Conservation (phyloP, 2,797 vertebrate species). For the Eleutherodactylus coqui region DNA sequence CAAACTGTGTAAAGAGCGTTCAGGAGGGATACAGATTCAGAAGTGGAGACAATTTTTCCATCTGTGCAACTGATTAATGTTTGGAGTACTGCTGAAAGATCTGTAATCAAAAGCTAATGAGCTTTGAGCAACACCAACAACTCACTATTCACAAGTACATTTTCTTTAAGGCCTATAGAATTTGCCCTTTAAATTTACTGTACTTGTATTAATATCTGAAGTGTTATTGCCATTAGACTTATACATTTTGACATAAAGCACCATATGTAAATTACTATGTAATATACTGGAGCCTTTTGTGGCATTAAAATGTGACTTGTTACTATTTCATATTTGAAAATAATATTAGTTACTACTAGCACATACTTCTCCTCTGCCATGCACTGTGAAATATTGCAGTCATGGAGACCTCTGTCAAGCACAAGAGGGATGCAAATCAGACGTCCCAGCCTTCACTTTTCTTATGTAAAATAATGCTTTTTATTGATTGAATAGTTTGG, state of each 20-base stretch:
- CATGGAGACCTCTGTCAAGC: too few species aligned
- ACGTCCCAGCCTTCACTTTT: too few species aligned
- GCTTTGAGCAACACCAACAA: slow-evolving; percentile 41
- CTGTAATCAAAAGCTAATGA: slow-evolving; percentile 57
- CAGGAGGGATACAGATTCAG: slow-evolving; percentile 23
- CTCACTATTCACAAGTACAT: slow-evolving; percentile 6
- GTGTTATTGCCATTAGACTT: background rate
- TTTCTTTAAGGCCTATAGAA: background rate
- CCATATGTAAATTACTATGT: background rate
- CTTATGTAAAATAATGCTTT: too few species aligned
- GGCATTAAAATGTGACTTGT: background rate
- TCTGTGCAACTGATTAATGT: slow-evolving; percentile 56
- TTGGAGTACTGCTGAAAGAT: slow-evolving; percentile 37
- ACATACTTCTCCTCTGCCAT: too few species aligned
- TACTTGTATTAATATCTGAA: background rate
- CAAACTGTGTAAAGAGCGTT: slow-evolving; percentile 41
- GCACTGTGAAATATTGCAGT: too few species aligned
- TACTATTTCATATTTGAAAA: background rate
- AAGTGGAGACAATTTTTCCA: slow-evolving; percentile 32
- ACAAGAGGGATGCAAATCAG: too few species aligned
- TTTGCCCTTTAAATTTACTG: background rate
- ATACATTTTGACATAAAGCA: background rate
- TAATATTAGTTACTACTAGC: background rate
- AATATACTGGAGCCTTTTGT: background rate
- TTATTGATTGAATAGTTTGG: too few species aligned